phyloP scores from a whole-genome alignment of 23 tunicate species.

The Styela clava region DNA sequence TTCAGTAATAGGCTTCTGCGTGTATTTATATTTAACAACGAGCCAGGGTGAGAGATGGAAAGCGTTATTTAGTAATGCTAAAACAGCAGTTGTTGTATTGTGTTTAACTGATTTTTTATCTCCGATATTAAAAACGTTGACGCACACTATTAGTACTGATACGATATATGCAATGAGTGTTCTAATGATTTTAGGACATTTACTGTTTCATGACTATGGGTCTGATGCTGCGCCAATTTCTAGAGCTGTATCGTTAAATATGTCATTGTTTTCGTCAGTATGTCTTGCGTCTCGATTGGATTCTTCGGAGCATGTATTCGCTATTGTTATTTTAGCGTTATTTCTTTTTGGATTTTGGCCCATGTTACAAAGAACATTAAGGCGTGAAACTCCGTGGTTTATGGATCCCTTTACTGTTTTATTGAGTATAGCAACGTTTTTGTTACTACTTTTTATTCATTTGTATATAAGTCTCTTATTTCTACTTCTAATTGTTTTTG shows the following conservation, averaged over 20 bases:
- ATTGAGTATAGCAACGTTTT: conserved; percentile 23
- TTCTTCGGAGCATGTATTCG: conserved; percentile 49
- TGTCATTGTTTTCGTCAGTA: conserved; percentile 79
- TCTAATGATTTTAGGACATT: conserved; percentile 54
- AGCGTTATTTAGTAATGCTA: conserved; percentile 21
- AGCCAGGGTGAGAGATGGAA: not conserved
- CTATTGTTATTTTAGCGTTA: conserved; percentile 57
- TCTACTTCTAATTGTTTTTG: conserved; percentile 13
- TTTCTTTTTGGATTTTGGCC: conserved; percentile 91
- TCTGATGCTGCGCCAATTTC: conserved; percentile 35
- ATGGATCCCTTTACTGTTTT: conserved; percentile 30
- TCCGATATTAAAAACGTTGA: conserved; percentile 72
- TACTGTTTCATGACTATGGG: conserved; percentile 72
- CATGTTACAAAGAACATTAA: conserved; percentile 37
- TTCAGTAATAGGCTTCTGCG: conserved; percentile 32
- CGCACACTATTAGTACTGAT: conserved; percentile 91
- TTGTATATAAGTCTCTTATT: conserved; percentile 18
- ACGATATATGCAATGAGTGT: conserved; percentile 82
- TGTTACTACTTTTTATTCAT: conserved; percentile 18
- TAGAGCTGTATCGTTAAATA: conserved; percentile 68
- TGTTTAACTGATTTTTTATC: conserved; percentile 65
- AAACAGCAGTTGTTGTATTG: conserved; percentile 49
- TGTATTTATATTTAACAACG: conserved; percentile 16
- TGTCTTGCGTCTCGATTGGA: conserved; percentile 81
- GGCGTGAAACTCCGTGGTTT: conserved; percentile 26